These are phyloP conservation scores for Heteronetta atricapilla DNA, from an alignment of 2,113 vertebrate genomes.

Conservation along the genomic window DNA sequence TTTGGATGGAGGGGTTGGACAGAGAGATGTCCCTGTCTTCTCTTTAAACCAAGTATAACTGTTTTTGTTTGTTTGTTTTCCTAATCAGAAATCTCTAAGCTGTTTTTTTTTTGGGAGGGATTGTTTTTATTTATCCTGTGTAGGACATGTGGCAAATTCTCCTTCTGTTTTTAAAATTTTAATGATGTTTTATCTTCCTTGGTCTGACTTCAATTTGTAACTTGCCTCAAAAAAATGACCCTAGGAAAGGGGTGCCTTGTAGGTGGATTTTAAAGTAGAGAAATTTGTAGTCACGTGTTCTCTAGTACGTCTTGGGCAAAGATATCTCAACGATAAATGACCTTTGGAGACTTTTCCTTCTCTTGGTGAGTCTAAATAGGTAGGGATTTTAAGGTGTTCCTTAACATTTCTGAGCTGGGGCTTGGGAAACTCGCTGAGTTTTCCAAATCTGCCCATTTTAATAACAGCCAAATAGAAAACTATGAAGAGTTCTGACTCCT, in stretches of 20 bases:
- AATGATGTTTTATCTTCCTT: slow-evolving; percentile 26
- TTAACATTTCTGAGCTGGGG: slow-evolving; percentile 45
- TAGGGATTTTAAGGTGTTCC: slow-evolving; percentile 44
- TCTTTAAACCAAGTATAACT: neutral
- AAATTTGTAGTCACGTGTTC: neutral
- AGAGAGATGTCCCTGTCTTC: neutral
- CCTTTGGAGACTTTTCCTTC: slow-evolving; percentile 30
- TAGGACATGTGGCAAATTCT: neutral
- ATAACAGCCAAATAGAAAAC: neutral
- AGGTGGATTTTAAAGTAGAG: slow-evolving; percentile 42
- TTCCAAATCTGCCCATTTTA: slow-evolving; percentile 3
- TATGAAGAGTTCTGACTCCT: slow-evolving; percentile 27
- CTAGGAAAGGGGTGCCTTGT: neutral
- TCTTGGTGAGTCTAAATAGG: slow-evolving; percentile 33
- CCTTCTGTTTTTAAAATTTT: slow-evolving; percentile 17
- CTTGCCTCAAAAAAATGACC: slow-evolving; percentile 3
- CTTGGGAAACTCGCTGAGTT: slow-evolving; percentile 48
- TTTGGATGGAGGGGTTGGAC: neutral
- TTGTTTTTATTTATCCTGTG: slow-evolving; percentile 39
- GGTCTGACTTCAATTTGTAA: slow-evolving; percentile 37
- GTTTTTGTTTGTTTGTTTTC: neutral
- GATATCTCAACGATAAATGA: neutral
- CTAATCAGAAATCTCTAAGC: neutral
- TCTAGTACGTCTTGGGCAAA: neutral
- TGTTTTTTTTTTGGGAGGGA: neutral